A percentile compares a stretch with the other conserved stretches of the same genome.
phyloP scores from a whole-genome alignment of 1,140 invertebrate species.

The Drosophila azteca region DNA sequence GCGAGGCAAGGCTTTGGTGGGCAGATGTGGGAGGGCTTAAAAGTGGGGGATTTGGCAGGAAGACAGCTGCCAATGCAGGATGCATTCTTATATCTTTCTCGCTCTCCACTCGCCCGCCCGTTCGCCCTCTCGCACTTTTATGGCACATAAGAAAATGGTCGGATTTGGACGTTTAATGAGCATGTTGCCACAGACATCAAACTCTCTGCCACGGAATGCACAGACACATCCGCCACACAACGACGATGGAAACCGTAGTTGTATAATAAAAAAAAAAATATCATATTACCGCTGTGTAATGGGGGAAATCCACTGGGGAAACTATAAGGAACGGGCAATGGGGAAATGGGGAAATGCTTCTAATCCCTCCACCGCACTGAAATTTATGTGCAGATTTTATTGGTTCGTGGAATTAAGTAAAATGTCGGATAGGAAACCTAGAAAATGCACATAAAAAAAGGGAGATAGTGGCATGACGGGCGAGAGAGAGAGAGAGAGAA shows the following conservation, averaged over 20 bases:
- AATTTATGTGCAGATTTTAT: constrained; percentile 55
- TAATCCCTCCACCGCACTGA: constrained; percentile 34
- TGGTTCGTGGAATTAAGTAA: constrained; percentile 24
- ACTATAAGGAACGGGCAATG: not conserved
- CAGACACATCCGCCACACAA: too few species aligned
- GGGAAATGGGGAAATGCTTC: not conserved
- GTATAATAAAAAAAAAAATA: constrained; percentile 2
- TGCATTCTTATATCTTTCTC: too few species aligned
- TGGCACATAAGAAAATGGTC: constrained; percentile 60
- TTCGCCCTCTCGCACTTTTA: constrained; percentile 45
- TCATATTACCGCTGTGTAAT: constrained; percentile 14
- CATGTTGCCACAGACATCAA: constrained; percentile 55
- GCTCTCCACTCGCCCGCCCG: too few species aligned
- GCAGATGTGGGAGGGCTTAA: too few species aligned
- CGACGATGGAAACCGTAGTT: not conserved
- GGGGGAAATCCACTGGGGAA: constrained; percentile 3
- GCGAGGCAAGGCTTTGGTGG: too few species aligned
- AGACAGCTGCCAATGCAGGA: too few species aligned
- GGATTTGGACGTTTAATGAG: constrained; percentile 75
- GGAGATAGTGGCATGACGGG: too few species aligned
- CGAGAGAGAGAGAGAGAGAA: not conserved
- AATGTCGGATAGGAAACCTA: constrained; percentile 16
- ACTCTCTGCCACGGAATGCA: not conserved
- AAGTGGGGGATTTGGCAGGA: too few species aligned
- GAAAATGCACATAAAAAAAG: constrained; percentile 18